Base-by-base conservation (phyloP, 2,113 vertebrate species). In the Tragelaphus buxtoni region DNA sequence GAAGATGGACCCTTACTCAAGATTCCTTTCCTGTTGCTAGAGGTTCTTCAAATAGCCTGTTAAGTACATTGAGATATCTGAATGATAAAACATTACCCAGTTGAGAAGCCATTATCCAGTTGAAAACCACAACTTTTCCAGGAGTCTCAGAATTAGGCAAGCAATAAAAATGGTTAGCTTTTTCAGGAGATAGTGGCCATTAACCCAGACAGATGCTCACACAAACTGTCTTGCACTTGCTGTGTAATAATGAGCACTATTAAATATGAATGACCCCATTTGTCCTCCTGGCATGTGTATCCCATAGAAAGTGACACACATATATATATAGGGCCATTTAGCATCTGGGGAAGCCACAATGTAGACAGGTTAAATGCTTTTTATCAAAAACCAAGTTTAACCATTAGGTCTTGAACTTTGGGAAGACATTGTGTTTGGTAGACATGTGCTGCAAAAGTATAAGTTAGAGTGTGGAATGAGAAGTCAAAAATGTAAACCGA, bases 261-360 rank as follows among this genome's bases (percentile, higher is more conserved):
- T 96, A 97, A 97, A 95, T 97, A 96, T 91, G 92, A 96, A 97
- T 97, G 92, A 95, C 92, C 94, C 95, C 96, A 97, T 98, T 97
- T 96, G 96, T 97, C 92, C 97, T 97, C 58, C 88, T 94, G 97
- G 85, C 88, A 88, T 96, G n/a, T 55, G 79, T 97, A 77, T 97
- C 95, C 97, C 88, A 92, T 58, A 96, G 97, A 97, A 92, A 97
- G 87, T 85, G 96, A 97, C 92, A 97, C 92, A 97, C 96, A 95
- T 26, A 95, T 53, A 95, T 55, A 20, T 96, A 82, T 85, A 97
- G 92, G 5, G 26, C 95, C 95, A 97, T 97, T 98, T 97, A 97
- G 85, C 97, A 97, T 97, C 97, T 94, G 69, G 92, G 47, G 61
- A 95, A 96, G 94, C 61, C 12, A 58, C 83, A 72, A 32, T 45